phyloP scores from a whole-genome alignment of 2,888 invertebrate species.

The Hartigia nigra region DNA sequence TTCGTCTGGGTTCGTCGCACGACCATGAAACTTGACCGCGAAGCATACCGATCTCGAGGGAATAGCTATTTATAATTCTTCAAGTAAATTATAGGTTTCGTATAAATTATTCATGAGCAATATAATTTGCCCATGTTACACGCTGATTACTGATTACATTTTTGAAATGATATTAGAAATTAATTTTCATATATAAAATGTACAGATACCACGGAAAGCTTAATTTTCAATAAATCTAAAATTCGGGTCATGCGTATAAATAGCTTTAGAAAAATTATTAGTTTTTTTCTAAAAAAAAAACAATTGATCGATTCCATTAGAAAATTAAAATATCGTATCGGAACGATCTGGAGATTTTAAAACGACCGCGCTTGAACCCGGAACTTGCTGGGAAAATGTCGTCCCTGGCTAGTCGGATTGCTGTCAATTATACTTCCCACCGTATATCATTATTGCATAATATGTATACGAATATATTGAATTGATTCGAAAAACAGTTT shows the following conservation, averaged over 20 bases:
- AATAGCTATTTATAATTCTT: slow-evolving; percentile 25
- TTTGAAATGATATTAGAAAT: no score
- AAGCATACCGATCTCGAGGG: slow-evolving; percentile 3
- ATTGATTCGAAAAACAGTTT: not conserved
- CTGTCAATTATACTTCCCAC: not conserved
- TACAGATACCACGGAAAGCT: no score
- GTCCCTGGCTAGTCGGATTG: not conserved
- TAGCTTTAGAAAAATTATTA: no score
- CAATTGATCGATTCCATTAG: no score
- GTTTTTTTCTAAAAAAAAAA: no score
- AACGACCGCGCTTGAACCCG: not conserved
- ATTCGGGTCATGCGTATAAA: no score
- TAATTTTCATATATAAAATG: no score
- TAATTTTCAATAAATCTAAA: no score
- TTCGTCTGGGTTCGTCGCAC: slow-evolving; percentile 25
- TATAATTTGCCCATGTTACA: not conserved
- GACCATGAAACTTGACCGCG: slow-evolving; percentile 26
- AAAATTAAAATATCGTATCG: not conserved
- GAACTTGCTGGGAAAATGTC: not conserved
- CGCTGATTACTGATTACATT: no score
- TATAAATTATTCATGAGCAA: not conserved
- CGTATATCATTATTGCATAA: not conserved
- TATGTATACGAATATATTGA: not conserved
- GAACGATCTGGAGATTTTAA: not conserved
- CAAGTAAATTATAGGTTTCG: slow-evolving; percentile 17